Conservation (phyloP, 2,113 vertebrate genomes). For the Malurus elegans region DNA sequence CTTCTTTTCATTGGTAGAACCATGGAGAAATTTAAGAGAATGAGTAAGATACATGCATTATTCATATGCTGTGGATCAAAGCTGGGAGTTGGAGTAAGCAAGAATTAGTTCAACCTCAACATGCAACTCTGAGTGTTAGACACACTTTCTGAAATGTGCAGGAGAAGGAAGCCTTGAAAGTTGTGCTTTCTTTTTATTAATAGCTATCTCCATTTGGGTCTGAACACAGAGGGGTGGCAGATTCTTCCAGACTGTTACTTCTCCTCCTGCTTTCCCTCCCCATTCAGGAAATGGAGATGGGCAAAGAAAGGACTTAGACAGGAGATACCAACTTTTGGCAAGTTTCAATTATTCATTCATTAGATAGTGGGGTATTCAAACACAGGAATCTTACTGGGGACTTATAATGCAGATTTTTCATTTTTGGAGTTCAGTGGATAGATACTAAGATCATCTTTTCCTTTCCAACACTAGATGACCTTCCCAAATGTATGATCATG, state of each 20-base stretch:
- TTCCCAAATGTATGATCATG: background rate
- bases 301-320: background rate
- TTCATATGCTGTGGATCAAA: background rate
- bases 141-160: background rate
- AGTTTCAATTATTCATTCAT: background rate
- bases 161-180: background rate
- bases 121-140: background rate
- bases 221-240: rapidly evolving
- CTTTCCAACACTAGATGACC: background rate
- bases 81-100: background rate
- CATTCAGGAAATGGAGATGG: background rate
- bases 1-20: background rate
- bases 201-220: background rate
- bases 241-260: background rate
- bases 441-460: background rate
- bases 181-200: background rate
- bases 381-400: background rate
- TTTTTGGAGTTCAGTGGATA: background rate
- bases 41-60: background rate
- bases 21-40: background rate
- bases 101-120: background rate
- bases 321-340: background rate
- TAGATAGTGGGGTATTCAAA: background rate
- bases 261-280: background rate
- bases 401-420: background rate